phyloP scores from a whole-genome alignment of 2,113 vertebrate genomes.

The Stigmatopora argus region DNA sequence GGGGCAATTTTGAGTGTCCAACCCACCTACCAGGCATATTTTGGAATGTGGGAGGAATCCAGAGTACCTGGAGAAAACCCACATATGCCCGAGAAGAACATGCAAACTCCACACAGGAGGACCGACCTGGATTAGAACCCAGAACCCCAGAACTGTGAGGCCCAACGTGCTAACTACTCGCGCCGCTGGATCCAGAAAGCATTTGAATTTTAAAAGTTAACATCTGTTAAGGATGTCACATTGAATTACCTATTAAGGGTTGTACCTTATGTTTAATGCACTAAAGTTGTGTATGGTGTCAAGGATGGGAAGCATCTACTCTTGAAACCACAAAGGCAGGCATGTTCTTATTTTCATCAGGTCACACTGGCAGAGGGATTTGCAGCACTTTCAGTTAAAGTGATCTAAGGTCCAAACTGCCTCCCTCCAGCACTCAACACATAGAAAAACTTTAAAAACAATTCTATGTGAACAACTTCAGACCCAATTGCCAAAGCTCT shows the following conservation, averaged over 20 bases:
- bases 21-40: too few species aligned
- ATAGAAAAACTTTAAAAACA: neutral
- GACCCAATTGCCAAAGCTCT: neutral
- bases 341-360: constrained; percentile 41
- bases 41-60: too few species aligned
- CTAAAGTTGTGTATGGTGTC: constrained; percentile 55
- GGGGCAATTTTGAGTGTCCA: too few species aligned
- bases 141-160: too few species aligned
- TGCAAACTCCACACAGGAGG: too few species aligned
- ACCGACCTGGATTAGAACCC: too few species aligned
- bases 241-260: constrained; percentile 33
- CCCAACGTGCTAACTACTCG: too few species aligned
- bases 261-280: constrained; percentile 60
- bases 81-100: too few species aligned
- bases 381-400: constrained; percentile 35
- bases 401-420: constrained; percentile 39
- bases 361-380: constrained; percentile 20
- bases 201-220: constrained; percentile 9
- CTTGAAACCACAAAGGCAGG: constrained; percentile 43
- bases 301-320: constrained; percentile 27
- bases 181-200: neutral
- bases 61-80: too few species aligned
- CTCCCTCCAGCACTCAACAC: neutral
- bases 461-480: neutral
- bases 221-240: constrained; percentile 34